Evolutionary conservation across 2,113 vertebrate genomes (phyloP), one percentile per base, ranked within the genome.

Genomic region (Aegypius monachus): DNA sequence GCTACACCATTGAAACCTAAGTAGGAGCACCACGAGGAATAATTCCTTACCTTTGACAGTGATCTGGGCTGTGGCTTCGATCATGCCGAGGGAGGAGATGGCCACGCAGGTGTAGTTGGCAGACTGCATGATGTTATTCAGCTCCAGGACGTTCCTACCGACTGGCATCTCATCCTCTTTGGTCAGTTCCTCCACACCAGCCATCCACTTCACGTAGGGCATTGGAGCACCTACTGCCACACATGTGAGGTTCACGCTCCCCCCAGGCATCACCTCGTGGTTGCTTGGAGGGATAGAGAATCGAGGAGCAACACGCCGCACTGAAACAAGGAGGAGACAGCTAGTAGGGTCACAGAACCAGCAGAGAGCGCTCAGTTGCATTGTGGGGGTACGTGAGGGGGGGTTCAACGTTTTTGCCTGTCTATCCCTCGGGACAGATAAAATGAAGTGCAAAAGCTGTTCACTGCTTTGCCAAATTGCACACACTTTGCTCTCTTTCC

Each of bases 281-380:
- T 99, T 99, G 98, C 98, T 99, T 36, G 99, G 99, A 89, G 99
- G 99, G 97, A 99, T 99, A 97, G 99, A 99, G 98, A 99, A 99
- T 91, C 99, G 99, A 63, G 99, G 99, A 74, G 99, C 99, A 94
- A 99, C 99, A 16, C 99, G 99, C 21, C 99, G 99, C 96, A 99
- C 99, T 99, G 99, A 80, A 97, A 97, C 97, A 98, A 98, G 98
- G 97, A 98, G 97, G 95, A 97, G 94, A 97, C 92, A 96, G 93
- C 86, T 97, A 98, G 98, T 97, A 97, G 97, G 95, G 95, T 31
- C 22, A 96, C 73, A 94, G 95, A 71, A 77, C 48, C 61, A 32
- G 26, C 16, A 18, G 16, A 50, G 7, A 66, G 36, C 27, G 45
- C 45, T 86, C 84, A n/a, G 56, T 2, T 75, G 77, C 36, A 45